These are phyloP conservation scores for Nomada fucata DNA, from an alignment of 2,888 invertebrate species.

Conservation along the genomic window DNA sequence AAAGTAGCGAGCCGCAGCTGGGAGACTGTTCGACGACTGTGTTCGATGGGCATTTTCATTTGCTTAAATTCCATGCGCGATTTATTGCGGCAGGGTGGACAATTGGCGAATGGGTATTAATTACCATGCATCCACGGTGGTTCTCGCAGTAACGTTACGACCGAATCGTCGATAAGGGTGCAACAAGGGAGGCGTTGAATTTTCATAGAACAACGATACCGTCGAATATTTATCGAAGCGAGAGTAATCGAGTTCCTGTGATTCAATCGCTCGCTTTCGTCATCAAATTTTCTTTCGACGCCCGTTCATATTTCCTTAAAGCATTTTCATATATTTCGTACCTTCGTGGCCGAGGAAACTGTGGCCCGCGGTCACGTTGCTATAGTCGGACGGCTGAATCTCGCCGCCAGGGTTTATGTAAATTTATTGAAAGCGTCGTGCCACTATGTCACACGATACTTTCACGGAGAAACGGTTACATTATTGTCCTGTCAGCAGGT, in stretches of 20 bases:
- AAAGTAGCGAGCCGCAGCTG: slow-evolving; percentile 8
- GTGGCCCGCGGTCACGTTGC: neutral
- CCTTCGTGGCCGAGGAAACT: neutral
- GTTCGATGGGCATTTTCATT: slow-evolving; percentile 10
- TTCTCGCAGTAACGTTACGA: neutral
- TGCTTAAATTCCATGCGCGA: neutral
- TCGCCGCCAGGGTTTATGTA: slow-evolving; percentile 26
- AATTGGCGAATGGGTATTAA: neutral
- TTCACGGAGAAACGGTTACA: slow-evolving; percentile 16
- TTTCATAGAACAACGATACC: neutral
- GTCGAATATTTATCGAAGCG: neutral
- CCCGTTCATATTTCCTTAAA: too few species aligned
- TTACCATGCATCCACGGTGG: too few species aligned
- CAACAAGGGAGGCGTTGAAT: neutral
- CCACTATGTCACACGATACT: slow-evolving; percentile 20
- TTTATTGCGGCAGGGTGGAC: neutral
- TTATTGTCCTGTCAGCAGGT: slow-evolving; percentile 33
- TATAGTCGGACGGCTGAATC: neutral
- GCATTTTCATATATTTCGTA: too few species aligned
- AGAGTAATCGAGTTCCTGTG: too few species aligned
- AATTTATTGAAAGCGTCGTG: slow-evolving; percentile 30
- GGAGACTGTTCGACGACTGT: neutral
- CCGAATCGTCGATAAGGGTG: neutral
- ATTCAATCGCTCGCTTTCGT: too few species aligned
- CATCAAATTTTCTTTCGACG: too few species aligned